Conservation (phyloP, 2,797 vertebrate species). For the Bovichtus variegatus region DNA sequence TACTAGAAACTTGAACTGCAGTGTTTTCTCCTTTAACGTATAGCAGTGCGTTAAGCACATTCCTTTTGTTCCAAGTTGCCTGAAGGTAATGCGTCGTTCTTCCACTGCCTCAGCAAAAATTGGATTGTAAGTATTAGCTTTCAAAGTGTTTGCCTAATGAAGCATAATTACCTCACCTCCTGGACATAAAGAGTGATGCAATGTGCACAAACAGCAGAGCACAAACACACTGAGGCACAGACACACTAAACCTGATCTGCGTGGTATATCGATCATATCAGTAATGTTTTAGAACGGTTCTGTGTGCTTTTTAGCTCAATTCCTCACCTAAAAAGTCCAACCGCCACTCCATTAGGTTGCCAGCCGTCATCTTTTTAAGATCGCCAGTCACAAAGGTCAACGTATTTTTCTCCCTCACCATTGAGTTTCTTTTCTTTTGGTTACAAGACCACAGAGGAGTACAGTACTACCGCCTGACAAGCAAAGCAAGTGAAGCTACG, state of each 20-base stretch:
- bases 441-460: background rate
- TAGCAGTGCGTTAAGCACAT: background rate
- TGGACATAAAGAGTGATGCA: background rate
- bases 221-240: background rate
- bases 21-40: background rate
- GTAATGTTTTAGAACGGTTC: background rate
- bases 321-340: background rate
- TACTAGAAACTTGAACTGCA: background rate
- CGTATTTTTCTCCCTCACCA: background rate
- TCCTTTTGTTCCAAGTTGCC: background rate
- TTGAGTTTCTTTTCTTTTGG: background rate
- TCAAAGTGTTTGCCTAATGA: slow-evolving; percentile 5
- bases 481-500: background rate
- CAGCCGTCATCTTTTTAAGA: background rate
- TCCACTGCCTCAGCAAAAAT: background rate
- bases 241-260: background rate
- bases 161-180: background rate
- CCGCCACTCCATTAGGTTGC: background rate
- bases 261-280: background rate
- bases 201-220: background rate
- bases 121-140: background rate
- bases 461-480: background rate
- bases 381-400: slow-evolving; percentile 13
- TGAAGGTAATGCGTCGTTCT: background rate
- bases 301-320: background rate